Evolutionary conservation across 2,797 vertebrate species (phyloP), one percentile per base, ranked within the genome.

Genomic region (Myoxocephalus aenaeus): DNA sequence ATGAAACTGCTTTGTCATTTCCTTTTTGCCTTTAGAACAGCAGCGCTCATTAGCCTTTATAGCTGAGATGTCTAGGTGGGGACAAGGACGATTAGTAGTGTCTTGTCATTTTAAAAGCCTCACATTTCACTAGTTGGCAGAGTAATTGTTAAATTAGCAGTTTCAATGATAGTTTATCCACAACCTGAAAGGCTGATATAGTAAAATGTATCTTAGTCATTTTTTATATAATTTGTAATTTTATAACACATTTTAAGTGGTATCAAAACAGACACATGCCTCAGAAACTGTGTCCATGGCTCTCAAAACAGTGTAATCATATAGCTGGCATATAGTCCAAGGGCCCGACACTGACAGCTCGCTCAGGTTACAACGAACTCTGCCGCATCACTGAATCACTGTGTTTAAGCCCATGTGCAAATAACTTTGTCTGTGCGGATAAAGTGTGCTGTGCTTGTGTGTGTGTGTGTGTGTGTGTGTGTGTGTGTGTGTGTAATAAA

Each of bases 281-380:
- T 65, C 7, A 27, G 22, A 67, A 50, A 51, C 22, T 14, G 5
- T 38, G 20, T 20, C 38, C 32, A 29, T 38, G 32, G 17, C 42
- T 64, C 11, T 63, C 3, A 61, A 58, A 77, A 22, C 70, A 27
- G 27, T 66, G n/a, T 38, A 44, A 38, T 70, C 57, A 57, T 59
- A 81, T n/a, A 69, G 48, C 22, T 63, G 71, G 40, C 63, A 38
- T 42, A 54, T 59, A 75, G 69, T 69, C 75, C 17, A 8, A 40
- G 40, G 27, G 58, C 75, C 81, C 75, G 75, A n/a, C 58, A 7
- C 66, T n/a, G 58, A 73, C 84, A 48, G 86, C 72, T 86, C 42
- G 64, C 69, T 74, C 75, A 69, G 83, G 85, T 83, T 75, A 72
- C 61, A 69, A 17, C 64, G 63, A 69, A 56, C 51, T 63, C 76